Evolutionary conservation across 2,888 invertebrate species (phyloP).

Genomic region (Drosophila emarginata): DNA sequence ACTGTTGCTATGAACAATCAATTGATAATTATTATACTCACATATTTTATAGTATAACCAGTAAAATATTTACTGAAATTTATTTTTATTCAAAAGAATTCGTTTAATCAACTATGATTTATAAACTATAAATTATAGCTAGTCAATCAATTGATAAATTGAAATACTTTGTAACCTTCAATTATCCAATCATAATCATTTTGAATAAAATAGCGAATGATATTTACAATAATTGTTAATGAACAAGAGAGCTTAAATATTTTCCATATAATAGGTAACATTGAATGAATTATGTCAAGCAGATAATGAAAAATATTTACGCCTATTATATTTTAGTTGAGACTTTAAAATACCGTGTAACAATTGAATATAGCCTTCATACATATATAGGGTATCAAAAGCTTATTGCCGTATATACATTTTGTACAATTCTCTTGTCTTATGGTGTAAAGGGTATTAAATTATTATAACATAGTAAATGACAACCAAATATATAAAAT

Average conservation of each 20-base stretch:
- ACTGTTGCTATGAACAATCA: too few relatives aligned
- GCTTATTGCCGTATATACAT: too few relatives aligned
- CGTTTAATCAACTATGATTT: not conserved
- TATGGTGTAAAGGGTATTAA: not conserved
- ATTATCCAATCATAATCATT: not conserved
- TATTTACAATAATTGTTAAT: not conserved
- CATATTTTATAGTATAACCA: too few relatives aligned
- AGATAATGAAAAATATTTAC: not conserved
- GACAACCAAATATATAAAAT: slow-evolving; percentile 9
- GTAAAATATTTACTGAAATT: too few relatives aligned
- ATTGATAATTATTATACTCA: too few relatives aligned
- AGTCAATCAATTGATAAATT: not conserved
- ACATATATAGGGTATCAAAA: too few relatives aligned
- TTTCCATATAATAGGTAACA: not conserved
- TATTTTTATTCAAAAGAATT: too few relatives aligned
- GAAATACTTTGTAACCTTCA: not conserved
- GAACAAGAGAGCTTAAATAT: not conserved
- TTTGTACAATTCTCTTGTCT: not conserved
- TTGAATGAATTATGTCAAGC: not conserved
- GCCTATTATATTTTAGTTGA: not conserved
- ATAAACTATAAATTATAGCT: not conserved
- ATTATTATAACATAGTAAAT: slow-evolving; percentile 15
- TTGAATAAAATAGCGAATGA: not conserved
- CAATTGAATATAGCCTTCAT: not conserved
- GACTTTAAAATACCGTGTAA: not conserved